Evolutionary conservation across 2,113 vertebrate genomes (phyloP), one percentile per base, ranked within the genome.

Genomic region (Melospiza georgiana): DNA sequence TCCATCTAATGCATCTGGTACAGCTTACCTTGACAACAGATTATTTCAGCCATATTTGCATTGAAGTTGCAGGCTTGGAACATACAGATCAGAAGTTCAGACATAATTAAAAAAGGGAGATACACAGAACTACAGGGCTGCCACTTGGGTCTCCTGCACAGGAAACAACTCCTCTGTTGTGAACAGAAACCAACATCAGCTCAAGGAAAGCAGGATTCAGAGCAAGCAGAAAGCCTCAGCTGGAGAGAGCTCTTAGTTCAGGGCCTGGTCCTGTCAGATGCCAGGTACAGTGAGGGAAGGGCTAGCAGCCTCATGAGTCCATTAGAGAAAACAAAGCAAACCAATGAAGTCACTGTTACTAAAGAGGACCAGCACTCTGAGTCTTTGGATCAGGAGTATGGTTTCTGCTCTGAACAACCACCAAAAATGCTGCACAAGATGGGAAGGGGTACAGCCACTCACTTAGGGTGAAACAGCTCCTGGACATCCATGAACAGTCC

Each of bases 261-360:
- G 35, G 68, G 24, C 41, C 31, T 55, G 31, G 71, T 48, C 33
- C 71, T 48, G 19, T 23, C 3, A 12, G 30, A 15, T 9, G 1
- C 54, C 55, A 28, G 4, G 7, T 6, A 21, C 35, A 43, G 33
- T 5, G 43, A 43, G 44, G 37, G 37, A 54, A 66, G 57, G 44
- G 23, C 52, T 43, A 30, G 22, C 8, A 89, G 58, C 39, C 17
- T 82, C 2, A 0, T 0, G 5, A 30, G 28, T 39, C 6, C 0
- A 30, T 54, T 31, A 44, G 30, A 65, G 44, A 52, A 67, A 68
- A 69, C 8, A 76, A 76, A 57, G 25, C 2, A 1, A 90, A 18
- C 5, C 11, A 51, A 5, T 1, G 1, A 73, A 75, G 63, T 43
- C 2, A 1, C 30, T 89, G 11, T 37, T 59, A 28, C 44, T 41